A percentile compares a stretch with the other conserved stretches of the same genome.
These are phyloP conservation scores for Saccopteryx bilineata DNA, from an alignment of 2,113 vertebrate species.

Conservation along the genomic window DNA sequence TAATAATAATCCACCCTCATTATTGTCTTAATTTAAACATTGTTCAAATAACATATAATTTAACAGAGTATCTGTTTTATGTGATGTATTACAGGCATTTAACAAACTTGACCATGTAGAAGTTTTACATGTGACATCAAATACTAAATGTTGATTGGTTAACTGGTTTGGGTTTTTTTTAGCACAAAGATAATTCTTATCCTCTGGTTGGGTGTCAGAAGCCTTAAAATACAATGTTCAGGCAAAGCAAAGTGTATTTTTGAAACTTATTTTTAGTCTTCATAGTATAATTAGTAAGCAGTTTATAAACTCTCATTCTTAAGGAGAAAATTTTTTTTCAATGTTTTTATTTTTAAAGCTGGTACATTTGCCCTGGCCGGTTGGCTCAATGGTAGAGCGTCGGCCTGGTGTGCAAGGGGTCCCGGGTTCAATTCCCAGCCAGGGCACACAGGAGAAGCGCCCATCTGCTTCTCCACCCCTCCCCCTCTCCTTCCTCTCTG, in stretches of 20 bases:
- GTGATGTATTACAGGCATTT: background rate
- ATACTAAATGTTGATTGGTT: background rate
- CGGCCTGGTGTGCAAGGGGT: too few species aligned
- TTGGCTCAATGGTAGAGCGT: too few species aligned
- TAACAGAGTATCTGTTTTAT: background rate
- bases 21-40: conserved; percentile 34
- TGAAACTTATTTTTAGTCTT: conserved; percentile 46
- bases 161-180: background rate
- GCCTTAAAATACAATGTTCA: background rate
- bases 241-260: conserved; percentile 45
- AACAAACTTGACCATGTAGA: background rate
- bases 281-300: background rate
- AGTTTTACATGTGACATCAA: background rate
- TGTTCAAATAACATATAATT: conserved; percentile 15
- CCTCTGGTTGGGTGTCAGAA: background rate
- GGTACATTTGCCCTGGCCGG: too few species aligned
- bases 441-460: too few species aligned
- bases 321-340: conserved; percentile 24
- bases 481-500: too few species aligned
- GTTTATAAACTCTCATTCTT: background rate
- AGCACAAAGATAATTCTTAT: background rate
- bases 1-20: background rate
- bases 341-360: conserved; percentile 34
- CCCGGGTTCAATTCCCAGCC: too few species aligned
- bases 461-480: too few species aligned